Evolutionary conservation across 2,113 vertebrate species (phyloP).

Genomic region (Rhipidura dahli): DNA sequence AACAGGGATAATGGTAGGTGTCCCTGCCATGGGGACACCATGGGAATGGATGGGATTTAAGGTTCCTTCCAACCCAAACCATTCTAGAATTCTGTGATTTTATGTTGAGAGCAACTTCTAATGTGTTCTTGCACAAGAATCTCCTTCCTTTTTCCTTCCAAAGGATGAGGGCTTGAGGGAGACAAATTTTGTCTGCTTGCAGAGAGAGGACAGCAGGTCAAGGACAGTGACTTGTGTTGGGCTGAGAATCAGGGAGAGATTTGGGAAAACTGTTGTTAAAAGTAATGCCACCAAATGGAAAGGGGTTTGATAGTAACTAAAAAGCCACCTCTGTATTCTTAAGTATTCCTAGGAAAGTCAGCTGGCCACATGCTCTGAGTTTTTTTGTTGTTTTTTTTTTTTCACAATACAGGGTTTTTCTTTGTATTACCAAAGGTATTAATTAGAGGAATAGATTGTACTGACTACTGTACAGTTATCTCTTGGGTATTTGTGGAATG

Average conservation of each 20-base stretch:
- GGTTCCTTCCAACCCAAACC: neutral
- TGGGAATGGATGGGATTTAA: neutral
- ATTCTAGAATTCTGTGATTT: neutral
- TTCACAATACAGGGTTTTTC: neutral
- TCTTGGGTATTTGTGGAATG: neutral
- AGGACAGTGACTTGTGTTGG: neutral
- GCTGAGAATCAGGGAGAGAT: neutral
- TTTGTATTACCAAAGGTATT: neutral
- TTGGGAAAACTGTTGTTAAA: neutral
- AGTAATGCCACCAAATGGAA: neutral
- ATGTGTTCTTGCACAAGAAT: neutral
- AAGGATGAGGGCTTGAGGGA: neutral
- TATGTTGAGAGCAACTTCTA: neutral
- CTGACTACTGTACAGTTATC: neutral
- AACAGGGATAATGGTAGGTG: accelerated
- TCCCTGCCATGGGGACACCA: neutral
- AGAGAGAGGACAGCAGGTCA: neutral
- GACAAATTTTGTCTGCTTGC: neutral
- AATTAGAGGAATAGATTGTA: neutral
- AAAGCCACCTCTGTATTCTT: neutral
- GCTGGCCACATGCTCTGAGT: neutral
- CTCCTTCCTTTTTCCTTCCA: neutral
- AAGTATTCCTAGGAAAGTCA: neutral
- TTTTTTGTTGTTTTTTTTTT: neutral
- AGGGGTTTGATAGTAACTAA: neutral